A percentile compares a stretch with the other conserved stretches of the same genome.
Evolutionary conservation across 2,797 vertebrate genomes (phyloP).

Genomic region (Hippopotamyrus pictus): DNA sequence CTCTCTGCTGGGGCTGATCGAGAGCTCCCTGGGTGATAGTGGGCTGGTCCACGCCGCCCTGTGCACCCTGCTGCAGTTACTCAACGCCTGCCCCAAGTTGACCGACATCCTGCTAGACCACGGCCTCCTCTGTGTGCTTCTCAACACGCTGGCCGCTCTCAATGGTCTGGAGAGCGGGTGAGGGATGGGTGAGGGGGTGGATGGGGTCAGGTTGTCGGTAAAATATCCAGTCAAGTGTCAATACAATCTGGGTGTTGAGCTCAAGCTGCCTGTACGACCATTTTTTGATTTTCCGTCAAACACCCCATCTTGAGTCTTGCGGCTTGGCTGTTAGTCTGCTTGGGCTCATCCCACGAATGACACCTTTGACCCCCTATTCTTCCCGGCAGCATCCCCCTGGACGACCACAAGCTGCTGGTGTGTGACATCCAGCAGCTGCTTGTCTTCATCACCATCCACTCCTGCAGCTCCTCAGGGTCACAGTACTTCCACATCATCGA

Average conservation of each 20-base stretch:
- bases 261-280: neutral
- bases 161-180: conserved; percentile 93
- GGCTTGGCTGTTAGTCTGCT: too few relatives aligned
- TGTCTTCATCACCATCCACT: conserved; percentile 89
- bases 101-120: conserved; percentile 93
- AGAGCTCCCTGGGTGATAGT: conserved; percentile 88
- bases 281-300: neutral
- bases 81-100: conserved; percentile 90
- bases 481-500: conserved; percentile 99
- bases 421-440: conserved; percentile 94
- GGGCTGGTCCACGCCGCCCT: conserved; percentile 82
- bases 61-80: conserved; percentile 84
- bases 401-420: conserved; percentile 86
- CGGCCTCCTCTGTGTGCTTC: conserved; percentile 88
- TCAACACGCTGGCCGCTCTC: conserved; percentile 87
- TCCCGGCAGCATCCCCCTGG: conserved; percentile 73
- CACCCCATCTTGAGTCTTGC: neutral
- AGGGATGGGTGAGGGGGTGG: conserved; percentile 26
- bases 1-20: conserved; percentile 86
- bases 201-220: neutral
- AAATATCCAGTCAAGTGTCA: neutral
- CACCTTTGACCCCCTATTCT: neutral
- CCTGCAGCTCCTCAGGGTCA: conserved; percentile 91
- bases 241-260: neutral
- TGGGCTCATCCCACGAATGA: neutral